Evolutionary conservation across 2,113 vertebrate genomes (phyloP).

Genomic region (Myrmophylax atrothorax): DNA sequence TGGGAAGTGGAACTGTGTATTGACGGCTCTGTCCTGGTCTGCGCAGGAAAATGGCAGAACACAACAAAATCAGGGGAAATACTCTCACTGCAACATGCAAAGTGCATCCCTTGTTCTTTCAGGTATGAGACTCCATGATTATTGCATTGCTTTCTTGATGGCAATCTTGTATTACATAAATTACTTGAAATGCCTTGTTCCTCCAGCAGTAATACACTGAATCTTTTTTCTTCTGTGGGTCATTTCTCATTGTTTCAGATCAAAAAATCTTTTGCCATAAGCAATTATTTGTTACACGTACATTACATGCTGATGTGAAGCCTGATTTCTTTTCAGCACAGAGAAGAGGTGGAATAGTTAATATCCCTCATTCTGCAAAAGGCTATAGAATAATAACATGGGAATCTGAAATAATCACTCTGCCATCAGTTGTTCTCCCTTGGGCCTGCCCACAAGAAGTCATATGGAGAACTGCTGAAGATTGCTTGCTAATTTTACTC

Average conservation of each 20-base stretch:
- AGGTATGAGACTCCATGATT: background rate
- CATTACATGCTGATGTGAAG: background rate
- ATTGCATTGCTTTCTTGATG: background rate
- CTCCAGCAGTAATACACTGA: background rate
- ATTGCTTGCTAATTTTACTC: slow-evolving; percentile 9
- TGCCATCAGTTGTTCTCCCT: slow-evolving; percentile 46
- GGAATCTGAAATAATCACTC: slow-evolving; percentile 56
- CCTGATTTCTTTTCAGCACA: background rate
- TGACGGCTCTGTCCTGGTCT: background rate
- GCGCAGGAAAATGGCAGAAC: background rate
- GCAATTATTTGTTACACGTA: slow-evolving; percentile 6
- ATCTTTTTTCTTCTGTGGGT: background rate
- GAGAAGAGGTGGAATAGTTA: background rate
- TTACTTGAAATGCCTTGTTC: background rate
- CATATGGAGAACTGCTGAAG: background rate
- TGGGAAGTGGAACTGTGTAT: fast-evolving
- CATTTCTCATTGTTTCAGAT: background rate
- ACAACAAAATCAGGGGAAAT: background rate
- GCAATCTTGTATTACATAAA: background rate
- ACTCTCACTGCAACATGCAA: background rate
- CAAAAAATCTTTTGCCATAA: slow-evolving; percentile 29
- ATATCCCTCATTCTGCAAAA: background rate
- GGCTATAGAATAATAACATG: background rate
- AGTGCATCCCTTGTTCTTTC: background rate
- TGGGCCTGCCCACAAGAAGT: slow-evolving; percentile 52